Evolutionary conservation across 2,797 vertebrate species (phyloP).

Genomic region (Tachyglossus aculeatus): DNA sequence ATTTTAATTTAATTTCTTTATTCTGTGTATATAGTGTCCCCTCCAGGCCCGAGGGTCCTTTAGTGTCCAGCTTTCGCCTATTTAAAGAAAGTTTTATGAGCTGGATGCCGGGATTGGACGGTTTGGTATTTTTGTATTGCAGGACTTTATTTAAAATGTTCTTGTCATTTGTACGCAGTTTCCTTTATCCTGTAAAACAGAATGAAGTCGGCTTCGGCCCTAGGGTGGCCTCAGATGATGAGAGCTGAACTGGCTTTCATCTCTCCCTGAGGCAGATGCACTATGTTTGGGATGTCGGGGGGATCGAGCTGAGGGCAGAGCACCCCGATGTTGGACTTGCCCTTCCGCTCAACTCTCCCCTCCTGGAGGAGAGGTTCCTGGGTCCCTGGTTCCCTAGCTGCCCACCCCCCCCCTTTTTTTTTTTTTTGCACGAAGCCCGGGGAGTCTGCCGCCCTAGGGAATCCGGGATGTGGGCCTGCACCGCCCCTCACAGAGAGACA

Average conservation of each 20-base stretch:
- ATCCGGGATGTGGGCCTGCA: too few species aligned
- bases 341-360: background rate
- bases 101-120: background rate
- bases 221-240: too few species aligned
- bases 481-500: background rate
- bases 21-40: conserved; percentile 45
- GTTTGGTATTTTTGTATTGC: conserved; percentile 37
- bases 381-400: conserved; percentile 9
- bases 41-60: background rate
- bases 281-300: background rate
- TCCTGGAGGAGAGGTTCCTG: background rate
- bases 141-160: conserved; percentile 53
- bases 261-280: too few species aligned
- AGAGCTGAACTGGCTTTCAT: too few species aligned
- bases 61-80: conserved; percentile 35
- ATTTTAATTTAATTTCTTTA: conserved; percentile 61
- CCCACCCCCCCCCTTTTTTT: background rate
- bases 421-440: too few species aligned
- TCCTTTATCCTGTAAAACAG: background rate
- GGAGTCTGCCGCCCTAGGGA: too few species aligned
- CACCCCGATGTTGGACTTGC: background rate
- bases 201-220: background rate
- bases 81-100: too few species aligned
- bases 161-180: background rate
- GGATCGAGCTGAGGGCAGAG: background rate